Base-by-base conservation (phyloP, 2,888 invertebrate genomes). In the Pristionchus mayeri region DNA sequence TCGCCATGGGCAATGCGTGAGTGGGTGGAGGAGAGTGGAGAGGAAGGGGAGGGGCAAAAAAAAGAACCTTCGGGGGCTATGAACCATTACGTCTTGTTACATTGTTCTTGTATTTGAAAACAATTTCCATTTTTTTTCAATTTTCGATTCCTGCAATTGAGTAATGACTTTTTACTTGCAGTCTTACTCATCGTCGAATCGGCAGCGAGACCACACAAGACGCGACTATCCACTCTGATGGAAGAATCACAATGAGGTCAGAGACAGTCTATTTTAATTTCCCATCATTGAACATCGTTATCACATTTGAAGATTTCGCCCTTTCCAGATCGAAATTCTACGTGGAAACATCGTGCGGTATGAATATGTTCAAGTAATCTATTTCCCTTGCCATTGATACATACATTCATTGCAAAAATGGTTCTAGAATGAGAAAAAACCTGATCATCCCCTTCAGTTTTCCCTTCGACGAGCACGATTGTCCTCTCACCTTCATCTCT, bases 401-500 rank as follows among this genome's bases (percentile, higher is more conserved):
- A n/a, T n/a, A n/a, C n/a, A 44, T 44, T 44, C 13, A 44, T 44
- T 44, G 9, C 11, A 54, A 54, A 54, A 13, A 16, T 16, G 21
- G 7, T 54, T 21, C 3, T 54, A 9, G 44, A 44, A 44, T 6
- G 13, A 44, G 13, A 44, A 44, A 44, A 44, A 44, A 44, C 44
- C n/a, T n/a, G 13, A 44, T 57, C 4, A 57, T 11, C 21, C 24
- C 21, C n/a, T 78, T 18, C 76, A 78, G 76, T 78, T 78, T 78
- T 16, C 76, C 76, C 30, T 78, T 78, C 76, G 76, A 78, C 30
- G 16, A 13, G 16, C 76, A 78, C 76, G 50, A 78, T 30, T 78
- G 76, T 50, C 76, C 76, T 50, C 48, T 78, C 18, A 18, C 50
- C 50, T 78, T 78, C 50, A 21, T 50, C n/a, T 78, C 75, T 2